Conservation (phyloP, 1,140 invertebrate species). For the Drosophila willistoni region DNA sequence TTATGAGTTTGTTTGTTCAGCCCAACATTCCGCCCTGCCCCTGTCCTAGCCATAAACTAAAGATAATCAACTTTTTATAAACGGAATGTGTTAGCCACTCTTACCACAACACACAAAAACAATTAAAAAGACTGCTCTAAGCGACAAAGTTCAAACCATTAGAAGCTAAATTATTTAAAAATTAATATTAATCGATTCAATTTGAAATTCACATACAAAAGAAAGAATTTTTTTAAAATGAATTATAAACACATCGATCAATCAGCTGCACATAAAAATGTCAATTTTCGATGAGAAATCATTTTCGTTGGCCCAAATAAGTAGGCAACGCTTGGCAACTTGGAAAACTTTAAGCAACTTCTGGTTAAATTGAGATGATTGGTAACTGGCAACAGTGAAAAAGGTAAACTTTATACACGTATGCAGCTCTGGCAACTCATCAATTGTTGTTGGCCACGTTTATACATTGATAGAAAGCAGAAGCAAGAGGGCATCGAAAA, state of each 20-base stretch:
- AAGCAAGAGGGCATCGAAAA: background rate
- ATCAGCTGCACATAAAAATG: too few relatives aligned
- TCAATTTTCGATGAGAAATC: too few relatives aligned
- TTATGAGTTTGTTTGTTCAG: slow-evolving; percentile 45
- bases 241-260: too few relatives aligned
- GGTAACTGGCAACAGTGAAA: background rate
- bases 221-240: too few relatives aligned
- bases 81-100: slow-evolving; percentile 15
- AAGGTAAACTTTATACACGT: background rate
- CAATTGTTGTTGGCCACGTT: background rate
- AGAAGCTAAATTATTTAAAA: too few relatives aligned
- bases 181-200: too few relatives aligned
- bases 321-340: background rate
- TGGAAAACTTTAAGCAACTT: slow-evolving; percentile 13
- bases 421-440: background rate
- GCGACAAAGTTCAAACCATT: too few relatives aligned
- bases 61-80: slow-evolving; percentile 46
- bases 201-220: too few relatives aligned
- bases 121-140: slow-evolving; percentile 13
- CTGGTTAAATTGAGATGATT: background rate
- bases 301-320: background rate
- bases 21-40: background rate
- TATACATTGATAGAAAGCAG: background rate
- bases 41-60: slow-evolving; percentile 28
- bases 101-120: slow-evolving; percentile 5